Evolutionary conservation across 2,113 vertebrate species (phyloP).

Genomic region (Empidonax alnorum): DNA sequence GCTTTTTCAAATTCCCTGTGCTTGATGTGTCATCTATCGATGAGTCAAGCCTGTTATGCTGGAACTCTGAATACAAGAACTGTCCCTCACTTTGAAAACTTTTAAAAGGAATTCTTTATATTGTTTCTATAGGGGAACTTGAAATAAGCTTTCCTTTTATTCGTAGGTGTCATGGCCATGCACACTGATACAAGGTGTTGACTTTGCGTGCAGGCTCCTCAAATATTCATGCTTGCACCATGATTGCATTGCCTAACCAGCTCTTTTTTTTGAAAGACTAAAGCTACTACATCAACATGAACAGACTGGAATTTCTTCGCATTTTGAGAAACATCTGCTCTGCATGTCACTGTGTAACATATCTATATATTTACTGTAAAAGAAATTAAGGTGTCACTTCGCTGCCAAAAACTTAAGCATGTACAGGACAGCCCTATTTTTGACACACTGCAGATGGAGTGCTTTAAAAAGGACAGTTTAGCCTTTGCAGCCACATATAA

Average conservation of each 20-base stretch:
- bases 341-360: neutral
- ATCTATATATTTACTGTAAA: conserved; percentile 25
- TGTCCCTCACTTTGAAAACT: conserved; percentile 51
- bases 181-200: neutral
- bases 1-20: conserved; percentile 76
- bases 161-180: conserved; percentile 36
- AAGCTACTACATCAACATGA: conserved; percentile 1
- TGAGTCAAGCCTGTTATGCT: conserved; percentile 80
- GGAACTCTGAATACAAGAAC: conserved; percentile 57
- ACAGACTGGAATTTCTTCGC: conserved; percentile 38
- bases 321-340: conserved; percentile 55
- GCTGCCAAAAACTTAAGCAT: conserved; percentile 32
- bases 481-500: conserved; percentile 7
- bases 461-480: conserved; percentile 17
- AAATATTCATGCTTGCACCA: neutral
- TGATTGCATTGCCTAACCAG: neutral
- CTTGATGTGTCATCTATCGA: conserved; percentile 79
- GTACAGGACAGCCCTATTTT: conserved; percentile 10
- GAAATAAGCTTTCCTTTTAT: conserved; percentile 7
- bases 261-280: neutral
- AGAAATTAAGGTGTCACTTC: conserved; percentile 33
- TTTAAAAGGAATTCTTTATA: conserved; percentile 18
- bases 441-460: conserved; percentile 33
- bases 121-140: conserved; percentile 19
- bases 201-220: neutral